Percentiles rank a stretch among this genome's conserved stretches.
Conservation (phyloP, 2,888 invertebrate genomes). For the Boloria selene region DNA sequence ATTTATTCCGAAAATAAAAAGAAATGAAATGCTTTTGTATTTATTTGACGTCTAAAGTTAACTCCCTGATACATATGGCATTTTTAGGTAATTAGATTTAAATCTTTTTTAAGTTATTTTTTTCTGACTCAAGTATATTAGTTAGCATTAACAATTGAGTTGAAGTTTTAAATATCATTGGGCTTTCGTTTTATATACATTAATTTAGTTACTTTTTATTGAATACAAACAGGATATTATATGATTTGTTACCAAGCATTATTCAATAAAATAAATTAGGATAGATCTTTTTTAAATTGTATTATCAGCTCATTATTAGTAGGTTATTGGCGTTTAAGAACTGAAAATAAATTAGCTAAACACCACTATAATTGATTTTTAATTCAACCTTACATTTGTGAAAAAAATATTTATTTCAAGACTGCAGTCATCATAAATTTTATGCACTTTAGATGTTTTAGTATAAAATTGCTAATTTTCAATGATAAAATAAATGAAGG, state of each 20-base stretch:
- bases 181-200: constrained; percentile 69
- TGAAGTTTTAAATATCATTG: constrained; percentile 63
- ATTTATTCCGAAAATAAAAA: constrained; percentile 38
- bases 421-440: too few relatives aligned
- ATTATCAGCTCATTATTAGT: constrained; percentile 81
- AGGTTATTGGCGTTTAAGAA: constrained; percentile 82
- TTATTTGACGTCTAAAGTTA: constrained; percentile 48
- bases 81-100: constrained; percentile 74
- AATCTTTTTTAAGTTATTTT: constrained; percentile 71
- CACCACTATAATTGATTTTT: constrained; percentile 57
- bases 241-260: constrained; percentile 82
- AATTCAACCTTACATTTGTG: constrained; percentile 38
- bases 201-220: constrained; percentile 76
- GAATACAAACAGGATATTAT: constrained; percentile 70
- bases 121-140: constrained; percentile 59
- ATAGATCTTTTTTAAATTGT: constrained; percentile 79
- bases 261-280: constrained; percentile 80
- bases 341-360: constrained; percentile 82
- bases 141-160: constrained; percentile 45
- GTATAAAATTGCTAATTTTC: too few relatives aligned
- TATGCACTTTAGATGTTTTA: too few relatives aligned
- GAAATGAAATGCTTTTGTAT: constrained; percentile 22
- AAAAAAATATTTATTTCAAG: background rate
- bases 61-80: constrained; percentile 65
- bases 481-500: too few relatives aligned